These are phyloP conservation scores for Ecliptopera silaceata DNA, from an alignment of 2,888 invertebrate species.

Conservation along the genomic window DNA sequence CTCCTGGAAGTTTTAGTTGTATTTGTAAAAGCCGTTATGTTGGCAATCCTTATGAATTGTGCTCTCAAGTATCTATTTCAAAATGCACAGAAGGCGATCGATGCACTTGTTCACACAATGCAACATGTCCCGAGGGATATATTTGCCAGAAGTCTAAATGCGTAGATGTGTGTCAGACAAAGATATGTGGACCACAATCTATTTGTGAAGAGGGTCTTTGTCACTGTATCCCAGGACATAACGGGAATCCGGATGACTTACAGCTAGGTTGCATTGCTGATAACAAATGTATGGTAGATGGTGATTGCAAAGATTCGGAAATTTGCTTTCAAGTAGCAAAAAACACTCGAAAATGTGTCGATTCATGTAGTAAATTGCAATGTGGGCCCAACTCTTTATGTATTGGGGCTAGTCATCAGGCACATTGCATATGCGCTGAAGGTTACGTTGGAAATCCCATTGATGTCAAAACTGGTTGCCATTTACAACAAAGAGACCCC, in stretches of 20 bases:
- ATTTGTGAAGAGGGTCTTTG: conserved; percentile 91
- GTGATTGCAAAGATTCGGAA: conserved; percentile 91
- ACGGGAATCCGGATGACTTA: conserved; percentile 89
- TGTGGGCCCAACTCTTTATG: conserved; percentile 96
- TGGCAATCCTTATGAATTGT: conserved; percentile 94
- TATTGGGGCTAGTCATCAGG: conserved; percentile 91
- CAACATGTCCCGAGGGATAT: conserved; percentile 90
- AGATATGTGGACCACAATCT: conserved; percentile 91
- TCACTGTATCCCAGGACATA: conserved; percentile 89
- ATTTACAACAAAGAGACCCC: conserved; percentile 84
- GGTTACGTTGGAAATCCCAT: conserved; percentile 92
- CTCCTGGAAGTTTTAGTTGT: conserved; percentile 94
- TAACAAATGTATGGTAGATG: conserved; percentile 91
- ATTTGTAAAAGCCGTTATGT: conserved; percentile 92
- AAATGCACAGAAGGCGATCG: conserved; percentile 87
- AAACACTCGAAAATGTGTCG: conserved; percentile 91
- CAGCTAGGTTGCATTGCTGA: conserved; percentile 87
- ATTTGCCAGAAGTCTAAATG: conserved; percentile 89
- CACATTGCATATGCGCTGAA: conserved; percentile 93
- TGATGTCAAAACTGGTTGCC: conserved; percentile 90
- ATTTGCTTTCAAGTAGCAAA: conserved; percentile 94
- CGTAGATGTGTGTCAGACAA: conserved; percentile 88
- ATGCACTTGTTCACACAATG: conserved; percentile 87
- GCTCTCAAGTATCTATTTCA: conserved; percentile 87
- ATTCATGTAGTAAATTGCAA: conserved; percentile 93